Evolutionary conservation across 92 coral and sea anemone genomes (phyloP).

Genomic region (Blastomussa wellsi): DNA sequence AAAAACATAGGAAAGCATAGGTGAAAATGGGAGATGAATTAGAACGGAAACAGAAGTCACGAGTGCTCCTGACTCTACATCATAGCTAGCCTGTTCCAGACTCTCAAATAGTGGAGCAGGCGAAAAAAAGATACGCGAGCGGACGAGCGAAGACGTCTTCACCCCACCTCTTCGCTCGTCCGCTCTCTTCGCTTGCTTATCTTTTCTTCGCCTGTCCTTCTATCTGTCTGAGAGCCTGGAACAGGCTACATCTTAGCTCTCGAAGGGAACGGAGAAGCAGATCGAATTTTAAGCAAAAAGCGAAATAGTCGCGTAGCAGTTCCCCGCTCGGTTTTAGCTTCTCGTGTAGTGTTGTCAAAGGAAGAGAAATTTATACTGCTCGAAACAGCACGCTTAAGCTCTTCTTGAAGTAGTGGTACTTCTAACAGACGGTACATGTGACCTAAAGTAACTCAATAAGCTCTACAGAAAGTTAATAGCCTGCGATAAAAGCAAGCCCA

Average conservation of each 20-base stretch:
- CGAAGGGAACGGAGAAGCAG: not conserved
- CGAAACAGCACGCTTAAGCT: not conserved
- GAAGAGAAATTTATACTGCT: not conserved
- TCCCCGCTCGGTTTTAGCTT: not conserved
- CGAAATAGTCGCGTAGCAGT: not conserved
- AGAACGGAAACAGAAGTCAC: not conserved
- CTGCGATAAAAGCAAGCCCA: not conserved
- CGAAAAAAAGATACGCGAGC: too few species aligned
- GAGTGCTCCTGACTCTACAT: too few species aligned
- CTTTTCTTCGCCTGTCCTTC: too few species aligned
- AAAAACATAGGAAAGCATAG: conserved; percentile 21
- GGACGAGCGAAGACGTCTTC: too few species aligned
- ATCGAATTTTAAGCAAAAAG: not conserved
- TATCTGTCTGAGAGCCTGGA: too few species aligned
- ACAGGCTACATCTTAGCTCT: not conserved
- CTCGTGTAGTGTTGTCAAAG: not conserved
- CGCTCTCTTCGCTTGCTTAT: too few species aligned
- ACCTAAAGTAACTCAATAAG: not conserved
- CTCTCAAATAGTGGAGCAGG: too few species aligned
- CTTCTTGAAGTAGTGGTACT: not conserved
- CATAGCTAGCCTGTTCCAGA: too few species aligned
- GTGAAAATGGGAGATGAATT: conserved; percentile 13
- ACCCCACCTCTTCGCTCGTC: too few species aligned
- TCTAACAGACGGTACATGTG: not conserved
- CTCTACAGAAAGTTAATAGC: not conserved